Base-by-base conservation (phyloP, 2,113 vertebrate species). In the rat (Rattus norvegicus) region DNA sequence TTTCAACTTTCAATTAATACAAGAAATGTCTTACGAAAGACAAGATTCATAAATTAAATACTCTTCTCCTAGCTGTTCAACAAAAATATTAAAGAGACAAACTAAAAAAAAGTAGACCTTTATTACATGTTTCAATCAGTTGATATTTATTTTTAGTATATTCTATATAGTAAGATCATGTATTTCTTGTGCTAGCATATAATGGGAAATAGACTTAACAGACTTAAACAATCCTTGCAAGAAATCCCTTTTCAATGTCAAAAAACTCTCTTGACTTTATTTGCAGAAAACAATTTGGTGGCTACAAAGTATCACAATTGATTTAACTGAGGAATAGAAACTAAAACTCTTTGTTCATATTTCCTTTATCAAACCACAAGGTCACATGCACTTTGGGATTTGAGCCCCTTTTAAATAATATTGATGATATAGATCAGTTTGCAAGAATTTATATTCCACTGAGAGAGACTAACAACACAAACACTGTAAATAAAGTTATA, bases 371-470 rank as follows among this genome's bases (percentile, higher is more conserved):
- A 94, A 88, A 88, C 88, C 52, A 89, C 36, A 86, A 92, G 14
- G 28, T 84, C 4, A 79, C 49, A 91, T 86, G 56, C n/a, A 79
- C 24, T 90, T 96, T 70, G 75, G 54, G 80, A 70, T 89, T 95
- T 4, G 54, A 87, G 4, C 73, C 2, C 81, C 26, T 94, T 3
- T 90, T 36, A 49, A 89, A 77, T 13, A 79, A 67, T 56, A 65
- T 86, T 80, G 87, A 77, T 63, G 11, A 92, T 92, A 84, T 92
- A 90, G 1, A 87, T 91, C 12, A 69, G 6, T 88, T 80, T 88
- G 28, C 1, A 96, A 94, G 24, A 86, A 87, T 49, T 94, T 65
- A 73, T 43, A 91, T 91, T 75, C 11, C 16, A 88, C 2, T 75
- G 7, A 88, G n/a, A 80, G 14, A 13, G 7, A 79, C n/a, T 92